Conservation (phyloP, 2,113 vertebrate genomes). For the Peromyscus californicus region DNA sequence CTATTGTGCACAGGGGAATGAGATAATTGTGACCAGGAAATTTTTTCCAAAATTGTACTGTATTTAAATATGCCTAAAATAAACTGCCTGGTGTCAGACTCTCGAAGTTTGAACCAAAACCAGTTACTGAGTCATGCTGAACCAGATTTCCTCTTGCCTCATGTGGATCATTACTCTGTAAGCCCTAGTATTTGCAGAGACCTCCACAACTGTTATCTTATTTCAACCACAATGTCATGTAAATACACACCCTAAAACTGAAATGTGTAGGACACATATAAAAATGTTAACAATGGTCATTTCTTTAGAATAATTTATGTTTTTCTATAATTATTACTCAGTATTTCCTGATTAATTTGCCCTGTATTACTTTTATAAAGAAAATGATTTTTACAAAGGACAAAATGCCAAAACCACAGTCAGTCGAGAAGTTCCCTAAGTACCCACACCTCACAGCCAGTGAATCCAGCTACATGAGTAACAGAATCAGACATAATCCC, state of each 20-base stretch:
- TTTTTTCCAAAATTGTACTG: not conserved
- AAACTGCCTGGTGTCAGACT: not conserved
- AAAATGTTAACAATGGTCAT: constrained; percentile 23
- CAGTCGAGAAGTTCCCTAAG: not conserved
- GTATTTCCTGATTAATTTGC: constrained; percentile 30
- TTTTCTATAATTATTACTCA: constrained; percentile 9
- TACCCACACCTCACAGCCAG: not conserved
- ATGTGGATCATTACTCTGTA: not conserved
- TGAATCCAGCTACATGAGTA: not conserved
- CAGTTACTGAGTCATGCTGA: not conserved
- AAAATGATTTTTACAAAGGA: not conserved
- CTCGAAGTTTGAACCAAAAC: not conserved
- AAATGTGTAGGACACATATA: not conserved
- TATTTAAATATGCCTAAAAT: not conserved
- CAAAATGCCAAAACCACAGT: not conserved
- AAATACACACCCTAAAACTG: not conserved
- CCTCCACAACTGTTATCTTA: not conserved
- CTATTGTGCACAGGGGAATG: not conserved
- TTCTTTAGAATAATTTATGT: not conserved
- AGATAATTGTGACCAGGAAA: not conserved
- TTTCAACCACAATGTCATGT: not conserved
- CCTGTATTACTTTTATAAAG: not conserved
- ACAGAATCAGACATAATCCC: not conserved
- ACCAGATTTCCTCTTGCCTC: not conserved
- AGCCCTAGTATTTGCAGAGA: not conserved